Evolutionary conservation across 2,113 vertebrate genomes (phyloP), one percentile per base, ranked within the genome.

Genomic region (Pogona vitticeps): DNA sequence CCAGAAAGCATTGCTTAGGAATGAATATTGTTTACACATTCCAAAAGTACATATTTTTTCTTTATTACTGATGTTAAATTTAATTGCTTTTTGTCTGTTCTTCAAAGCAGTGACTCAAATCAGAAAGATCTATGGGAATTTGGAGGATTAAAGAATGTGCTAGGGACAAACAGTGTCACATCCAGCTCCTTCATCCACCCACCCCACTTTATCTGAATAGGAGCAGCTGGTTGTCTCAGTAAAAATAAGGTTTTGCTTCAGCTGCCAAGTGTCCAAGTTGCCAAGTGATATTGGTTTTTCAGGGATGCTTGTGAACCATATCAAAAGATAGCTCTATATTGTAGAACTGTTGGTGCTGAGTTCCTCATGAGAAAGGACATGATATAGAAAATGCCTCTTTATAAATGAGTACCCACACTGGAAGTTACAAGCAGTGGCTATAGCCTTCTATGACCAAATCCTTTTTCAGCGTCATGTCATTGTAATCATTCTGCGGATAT

Each of bases 1-100:
- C 33, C 80, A 85, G 3, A 91, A 82, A 86, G 17, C 18, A n/a
- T 61, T 73, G 14, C 36, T 92, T 93, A 91, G 26, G 86, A 91
- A 75, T 20, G 70, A 85, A 67, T 38, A 67, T 86, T 71, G 18
- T 85, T 84, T 79, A 17, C 76, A 83, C 78, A 56, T 73, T 76
- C 23, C 84, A 80, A 89, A 92, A 76, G 28, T 3, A 68, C 70
- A 36, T 79, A 36, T 79, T 52, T 73, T 80, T 56, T 83, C 71
- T 56, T 90, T 20, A 36, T 75, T 42, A 2, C 77, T 5, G 3
- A 23, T 40, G 42, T 80, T 52, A 87, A 63, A 81, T 78, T 72
- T 85, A 81, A 36, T 59, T 83, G 10, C 72, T 68, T 0, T 87
- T 18, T 85, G 17, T n/a, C n/a, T n/a, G 31, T 33, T 80, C 23